phyloP scores from a whole-genome alignment of 2,888 invertebrate genomes.

The Eutolmus rufibarbis region DNA sequence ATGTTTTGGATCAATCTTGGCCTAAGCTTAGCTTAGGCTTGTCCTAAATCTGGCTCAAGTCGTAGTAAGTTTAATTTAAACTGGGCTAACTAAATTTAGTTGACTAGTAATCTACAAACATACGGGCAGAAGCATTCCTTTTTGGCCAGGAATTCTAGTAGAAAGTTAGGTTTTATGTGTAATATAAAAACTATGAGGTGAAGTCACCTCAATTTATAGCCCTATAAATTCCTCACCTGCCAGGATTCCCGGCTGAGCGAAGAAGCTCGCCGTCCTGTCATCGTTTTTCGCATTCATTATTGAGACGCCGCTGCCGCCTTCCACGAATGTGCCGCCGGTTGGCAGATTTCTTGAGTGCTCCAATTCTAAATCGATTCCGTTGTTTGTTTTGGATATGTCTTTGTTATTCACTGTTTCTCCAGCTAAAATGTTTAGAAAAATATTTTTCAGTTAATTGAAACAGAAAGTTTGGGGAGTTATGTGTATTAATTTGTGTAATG shows the following conservation, averaged over 20 bases:
- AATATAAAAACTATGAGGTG: too few species aligned
- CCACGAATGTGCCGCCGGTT: slow-evolving; percentile 43
- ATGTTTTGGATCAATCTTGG: too few species aligned
- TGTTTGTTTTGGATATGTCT: slow-evolving; percentile 45
- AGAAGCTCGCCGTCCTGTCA: slow-evolving; percentile 89
- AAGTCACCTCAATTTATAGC: neutral
- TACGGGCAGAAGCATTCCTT: too few species aligned
- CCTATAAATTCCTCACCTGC: slow-evolving; percentile 71
- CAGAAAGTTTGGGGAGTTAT: neutral
- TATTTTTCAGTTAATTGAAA: neutral
- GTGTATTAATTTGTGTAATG: neutral
- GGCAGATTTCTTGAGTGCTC: slow-evolving; percentile 44
- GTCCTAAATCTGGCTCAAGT: too few species aligned
- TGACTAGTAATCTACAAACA: too few species aligned
- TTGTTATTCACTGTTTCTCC: slow-evolving; percentile 42
- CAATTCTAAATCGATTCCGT: slow-evolving; percentile 46
- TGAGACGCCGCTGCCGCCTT: slow-evolving; percentile 70
- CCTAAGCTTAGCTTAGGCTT: too few species aligned
- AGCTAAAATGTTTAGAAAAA: slow-evolving; percentile 35
- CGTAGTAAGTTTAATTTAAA: too few species aligned
- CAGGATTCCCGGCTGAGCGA: slow-evolving; percentile 91
- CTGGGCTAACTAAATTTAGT: too few species aligned
- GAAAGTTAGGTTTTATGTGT: too few species aligned
- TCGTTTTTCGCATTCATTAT: slow-evolving; percentile 85
- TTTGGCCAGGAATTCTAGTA: too few species aligned